Conservation (phyloP, 2,113 vertebrate species). For the Carollia perspicillata region DNA sequence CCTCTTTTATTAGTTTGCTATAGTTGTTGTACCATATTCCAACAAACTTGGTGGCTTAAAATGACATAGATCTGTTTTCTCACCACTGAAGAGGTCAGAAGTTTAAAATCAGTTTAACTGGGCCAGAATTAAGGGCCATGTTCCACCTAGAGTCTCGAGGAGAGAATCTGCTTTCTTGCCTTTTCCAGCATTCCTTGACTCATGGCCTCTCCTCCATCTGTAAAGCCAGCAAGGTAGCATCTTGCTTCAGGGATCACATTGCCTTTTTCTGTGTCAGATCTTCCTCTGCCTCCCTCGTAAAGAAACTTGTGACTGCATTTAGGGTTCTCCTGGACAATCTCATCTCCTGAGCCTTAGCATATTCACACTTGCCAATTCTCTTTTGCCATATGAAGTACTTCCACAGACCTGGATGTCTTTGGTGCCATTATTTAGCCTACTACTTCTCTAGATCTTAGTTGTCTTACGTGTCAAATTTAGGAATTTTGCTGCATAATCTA, state of each 20-base stretch:
- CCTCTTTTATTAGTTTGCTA: neutral
- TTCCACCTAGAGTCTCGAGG: neutral
- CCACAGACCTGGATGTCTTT: neutral
- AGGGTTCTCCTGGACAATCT: neutral
- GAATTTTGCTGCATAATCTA: neutral
- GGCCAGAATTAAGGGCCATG: neutral
- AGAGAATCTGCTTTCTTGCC: neutral
- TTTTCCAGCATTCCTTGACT: neutral
- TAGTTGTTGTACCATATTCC: neutral
- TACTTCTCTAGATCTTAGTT: neutral
- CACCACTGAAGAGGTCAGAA: neutral
- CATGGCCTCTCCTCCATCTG: neutral
- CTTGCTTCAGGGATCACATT: neutral
- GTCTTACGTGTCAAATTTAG: neutral
- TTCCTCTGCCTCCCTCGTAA: neutral
- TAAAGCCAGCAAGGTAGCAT: neutral
- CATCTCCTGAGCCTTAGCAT: neutral
- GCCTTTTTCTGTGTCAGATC: neutral
- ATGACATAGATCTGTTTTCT: neutral
- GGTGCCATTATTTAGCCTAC: neutral
- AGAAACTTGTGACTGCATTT: neutral
- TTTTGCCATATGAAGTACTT: neutral
- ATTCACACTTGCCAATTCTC: neutral
- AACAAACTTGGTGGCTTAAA: neutral
- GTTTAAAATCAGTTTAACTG: neutral